phyloP scores from a whole-genome alignment of 2,113 vertebrate species.

The Cyphomyrus plagiostoma region DNA sequence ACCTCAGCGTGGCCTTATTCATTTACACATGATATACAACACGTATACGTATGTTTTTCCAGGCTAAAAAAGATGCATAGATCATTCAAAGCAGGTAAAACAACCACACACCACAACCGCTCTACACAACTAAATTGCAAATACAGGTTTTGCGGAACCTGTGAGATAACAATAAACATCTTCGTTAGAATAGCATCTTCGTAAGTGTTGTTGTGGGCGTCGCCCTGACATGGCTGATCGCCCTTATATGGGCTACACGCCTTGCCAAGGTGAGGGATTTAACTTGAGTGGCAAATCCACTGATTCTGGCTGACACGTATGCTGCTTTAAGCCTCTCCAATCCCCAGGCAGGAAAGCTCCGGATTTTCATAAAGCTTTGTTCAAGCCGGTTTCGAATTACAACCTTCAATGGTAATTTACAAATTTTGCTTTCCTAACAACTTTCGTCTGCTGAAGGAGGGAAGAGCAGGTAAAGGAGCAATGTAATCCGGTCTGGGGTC shows the following conservation, averaged over 20 bases:
- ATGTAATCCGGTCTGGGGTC: background rate
- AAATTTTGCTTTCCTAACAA: conserved; percentile 54
- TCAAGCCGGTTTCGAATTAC: conserved; percentile 56
- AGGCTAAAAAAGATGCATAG: conserved; percentile 26
- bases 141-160: background rate
- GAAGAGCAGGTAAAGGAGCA: conserved; percentile 52
- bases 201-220: background rate
- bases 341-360: conserved; percentile 22
- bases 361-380: conserved; percentile 41
- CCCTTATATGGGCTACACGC: background rate
- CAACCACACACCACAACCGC: background rate
- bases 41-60: conserved; percentile 28
- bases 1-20: background rate
- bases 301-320: conserved; percentile 25
- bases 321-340: conserved; percentile 21
- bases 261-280: conserved; percentile 19
- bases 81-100: conserved; percentile 28
- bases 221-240: background rate
- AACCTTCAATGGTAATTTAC: conserved; percentile 54
- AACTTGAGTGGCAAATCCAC: conserved; percentile 21
- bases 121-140: background rate
- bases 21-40: conserved; percentile 36
- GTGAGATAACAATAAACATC: conserved; percentile 22
- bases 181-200: conserved; percentile 29
- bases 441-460: conserved; percentile 58